Base-by-base conservation (phyloP, 1,140 invertebrate species). In the Drosophila virilis region DNA sequence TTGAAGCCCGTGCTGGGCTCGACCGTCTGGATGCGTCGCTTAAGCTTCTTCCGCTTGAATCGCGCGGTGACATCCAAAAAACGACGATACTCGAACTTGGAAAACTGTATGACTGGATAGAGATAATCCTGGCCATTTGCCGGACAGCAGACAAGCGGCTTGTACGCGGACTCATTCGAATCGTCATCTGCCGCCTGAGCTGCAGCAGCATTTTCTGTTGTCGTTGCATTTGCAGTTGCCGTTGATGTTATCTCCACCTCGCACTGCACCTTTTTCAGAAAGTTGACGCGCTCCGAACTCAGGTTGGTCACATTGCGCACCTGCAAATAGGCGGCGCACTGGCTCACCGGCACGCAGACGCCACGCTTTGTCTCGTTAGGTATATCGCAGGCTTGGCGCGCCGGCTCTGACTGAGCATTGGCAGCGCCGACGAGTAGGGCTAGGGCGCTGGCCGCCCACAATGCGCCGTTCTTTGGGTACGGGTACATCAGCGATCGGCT, bases 181-280 rank as follows among this genome's bases (percentile, higher is more conserved):
- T 69, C 62, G 35, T 8, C 38, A 45, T 61, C 45, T 22, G 15
- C 50, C 0, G 46, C 50, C 8, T 13, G 12, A n/a, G 12, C 6
- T 7, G 28, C 28, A 22, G 6, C 35, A 5, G 17, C 1, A 45
- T 10, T 15, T 28, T 10, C 35, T 7, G 17, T 2, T 15, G 35
- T 0, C 8, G 46, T 51, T 7, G 45, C 10, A 6, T 40, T 37
- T 12, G 45, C 61, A n/a, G 22, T 13, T 35, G 22, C 22, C 8
- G n/a, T 8, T n/a, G 42, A 1, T 13, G 50, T 43, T 7, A 45
- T 71, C 28, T 75, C 75, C 22, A 62, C 33, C 8, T 81, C 78
- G 45, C 91, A 92, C 22, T 92, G 91, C 8, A 92, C 91, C 57
- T 91, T 91, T 70, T 92, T 91, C 10, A 92, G 65, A 48, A 92